Conservation (phyloP, 2,888 invertebrate species). For the Holacanthella duospinosa region DNA sequence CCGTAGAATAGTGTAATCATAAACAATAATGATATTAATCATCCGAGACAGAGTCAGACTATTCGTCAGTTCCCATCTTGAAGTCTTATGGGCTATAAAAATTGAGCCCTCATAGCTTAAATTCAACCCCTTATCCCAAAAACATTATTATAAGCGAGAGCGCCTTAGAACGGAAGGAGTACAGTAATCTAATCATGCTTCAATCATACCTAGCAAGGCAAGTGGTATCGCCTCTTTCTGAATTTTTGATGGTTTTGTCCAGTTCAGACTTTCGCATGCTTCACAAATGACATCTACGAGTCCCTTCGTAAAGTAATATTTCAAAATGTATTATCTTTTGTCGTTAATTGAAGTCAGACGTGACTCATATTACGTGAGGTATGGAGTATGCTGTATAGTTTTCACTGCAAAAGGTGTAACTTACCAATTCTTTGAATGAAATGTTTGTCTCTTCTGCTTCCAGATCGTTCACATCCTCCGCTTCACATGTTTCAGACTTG, state of each 20-base stretch:
- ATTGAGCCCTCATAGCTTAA: too few relatives aligned
- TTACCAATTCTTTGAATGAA: constrained; percentile 55
- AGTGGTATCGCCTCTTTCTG: constrained; percentile 88
- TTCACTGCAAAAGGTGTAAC: constrained; percentile 20
- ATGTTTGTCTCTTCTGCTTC: constrained; percentile 39
- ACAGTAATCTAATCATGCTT: background rate
- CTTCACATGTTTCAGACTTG: constrained; percentile 11
- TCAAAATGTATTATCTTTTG: too few relatives aligned
- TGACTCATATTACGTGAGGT: background rate
- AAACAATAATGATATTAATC: background rate
- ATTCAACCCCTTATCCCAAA: too few relatives aligned
- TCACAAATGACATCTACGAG: constrained; percentile 79
- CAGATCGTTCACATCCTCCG: constrained; percentile 21
- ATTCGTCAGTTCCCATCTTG: too few relatives aligned
- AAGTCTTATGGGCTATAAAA: too few relatives aligned
- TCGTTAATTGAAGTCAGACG: too few relatives aligned
- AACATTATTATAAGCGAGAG: background rate
- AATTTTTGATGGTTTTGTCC: constrained; percentile 89
- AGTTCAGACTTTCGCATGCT: constrained; percentile 83
- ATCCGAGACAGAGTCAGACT: too few relatives aligned
- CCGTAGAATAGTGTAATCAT: background rate
- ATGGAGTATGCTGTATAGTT: background rate
- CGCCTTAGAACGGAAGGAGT: background rate
- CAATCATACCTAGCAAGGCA: constrained; percentile 70
- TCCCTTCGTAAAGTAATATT: constrained; percentile 52